These are phyloP conservation scores for Acholoe squamosa DNA, from an alignment of 2,888 invertebrate species.

Conservation along the genomic window DNA sequence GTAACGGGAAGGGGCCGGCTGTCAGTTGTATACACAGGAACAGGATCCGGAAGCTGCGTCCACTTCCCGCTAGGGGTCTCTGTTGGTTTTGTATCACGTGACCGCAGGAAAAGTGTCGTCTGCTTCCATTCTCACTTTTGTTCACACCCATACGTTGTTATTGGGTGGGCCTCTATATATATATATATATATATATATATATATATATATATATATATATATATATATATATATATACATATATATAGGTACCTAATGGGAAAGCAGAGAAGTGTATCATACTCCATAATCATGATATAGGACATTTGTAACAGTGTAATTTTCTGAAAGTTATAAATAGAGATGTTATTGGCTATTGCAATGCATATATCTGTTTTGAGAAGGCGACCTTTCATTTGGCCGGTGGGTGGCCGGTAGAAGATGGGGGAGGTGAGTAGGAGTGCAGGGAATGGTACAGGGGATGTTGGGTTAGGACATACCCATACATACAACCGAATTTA, in stretches of 20 bases:
- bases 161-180: not conserved
- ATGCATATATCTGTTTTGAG: too few species aligned
- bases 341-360: too few species aligned
- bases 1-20: not conserved
- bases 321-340: too few species aligned
- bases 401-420: too few species aligned
- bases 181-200: not conserved
- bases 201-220: not conserved
- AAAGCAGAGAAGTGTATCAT: not conserved
- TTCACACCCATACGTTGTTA: not conserved
- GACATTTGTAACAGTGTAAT: too few species aligned
- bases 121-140: not conserved
- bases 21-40: slow-evolving; percentile 34
- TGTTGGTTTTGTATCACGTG: slow-evolving; percentile 59
- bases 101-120: slow-evolving; percentile 28
- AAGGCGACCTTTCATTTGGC: too few species aligned
- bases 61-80: not conserved
- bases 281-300: not conserved
- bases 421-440: too few species aligned
- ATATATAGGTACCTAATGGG: not conserved
- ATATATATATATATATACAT: not conserved
- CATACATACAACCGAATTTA: too few species aligned
- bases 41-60: slow-evolving; percentile 23
- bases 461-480: too few species aligned
- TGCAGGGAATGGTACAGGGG: too few species aligned